These are phyloP conservation scores for Bicyclus anynana DNA, from an alignment of 1,140 invertebrate genomes.

Conservation along the genomic window DNA sequence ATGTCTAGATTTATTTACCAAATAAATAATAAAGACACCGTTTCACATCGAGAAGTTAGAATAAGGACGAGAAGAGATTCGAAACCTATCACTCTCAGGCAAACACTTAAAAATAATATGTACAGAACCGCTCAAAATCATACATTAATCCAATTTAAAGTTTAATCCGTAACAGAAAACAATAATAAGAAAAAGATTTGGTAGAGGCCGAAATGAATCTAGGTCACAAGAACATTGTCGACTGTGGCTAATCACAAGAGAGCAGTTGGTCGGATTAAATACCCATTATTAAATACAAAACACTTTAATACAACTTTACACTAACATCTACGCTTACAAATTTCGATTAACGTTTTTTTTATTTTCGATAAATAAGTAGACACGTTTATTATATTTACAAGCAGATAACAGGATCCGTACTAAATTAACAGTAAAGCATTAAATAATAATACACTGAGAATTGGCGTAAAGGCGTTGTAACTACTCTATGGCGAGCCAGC, in stretches of 20 bases:
- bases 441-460: conserved; percentile 77
- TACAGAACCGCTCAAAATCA: conserved; percentile 69
- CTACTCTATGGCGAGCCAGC: conserved; percentile 68
- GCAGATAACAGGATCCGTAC: conserved; percentile 70
- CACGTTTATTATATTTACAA: conserved; percentile 75
- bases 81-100: conserved; percentile 71
- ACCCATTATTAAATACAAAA: conserved; percentile 75
- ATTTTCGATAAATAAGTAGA: conserved; percentile 73
- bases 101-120: conserved; percentile 73
- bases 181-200: conserved; percentile 48
- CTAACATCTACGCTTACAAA: conserved; percentile 72
- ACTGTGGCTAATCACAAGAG: conserved; percentile 70
- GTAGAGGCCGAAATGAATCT: conserved; percentile 53
- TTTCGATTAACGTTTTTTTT: conserved; percentile 60
- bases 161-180: conserved; percentile 42
- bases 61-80: conserved; percentile 66
- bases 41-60: conserved; percentile 31
- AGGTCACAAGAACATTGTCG: conserved; percentile 42
- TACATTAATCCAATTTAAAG: conserved; percentile 60
- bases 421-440: conserved; percentile 70
- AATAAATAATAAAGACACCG: conserved; percentile 30
- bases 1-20: background rate
- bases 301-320: conserved; percentile 75
- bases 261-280: conserved; percentile 70
- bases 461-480: conserved; percentile 72